Percentiles rank a stretch among this genome's conserved stretches.
Conservation (phyloP, 2,113 vertebrate genomes). For the Siniperca knerii region DNA sequence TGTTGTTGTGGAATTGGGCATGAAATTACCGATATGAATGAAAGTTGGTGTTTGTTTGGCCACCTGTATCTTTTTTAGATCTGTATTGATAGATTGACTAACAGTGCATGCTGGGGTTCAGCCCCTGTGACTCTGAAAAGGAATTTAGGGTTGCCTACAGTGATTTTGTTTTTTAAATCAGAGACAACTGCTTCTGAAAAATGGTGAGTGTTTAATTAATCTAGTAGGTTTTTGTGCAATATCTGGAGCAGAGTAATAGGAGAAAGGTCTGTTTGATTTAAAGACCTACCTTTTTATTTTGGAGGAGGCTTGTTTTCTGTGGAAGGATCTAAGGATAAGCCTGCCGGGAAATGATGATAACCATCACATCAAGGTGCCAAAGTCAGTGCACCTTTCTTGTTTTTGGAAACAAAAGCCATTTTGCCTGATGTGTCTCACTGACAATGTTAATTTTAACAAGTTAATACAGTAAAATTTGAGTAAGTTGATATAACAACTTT, state of each 20-base stretch:
- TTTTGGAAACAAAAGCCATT: slow-evolving; percentile 10
- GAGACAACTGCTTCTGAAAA: neutral
- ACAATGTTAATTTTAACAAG: neutral
- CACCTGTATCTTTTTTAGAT: slow-evolving; percentile 6
- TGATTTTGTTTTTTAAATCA: neutral
- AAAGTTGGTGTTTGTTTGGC: neutral
- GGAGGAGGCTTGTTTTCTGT: neutral
- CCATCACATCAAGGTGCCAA: neutral
- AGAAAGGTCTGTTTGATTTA: slow-evolving; percentile 18
- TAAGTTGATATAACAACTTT: neutral
- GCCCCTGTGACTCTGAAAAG: neutral
- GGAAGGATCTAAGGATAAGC: slow-evolving; percentile 11
- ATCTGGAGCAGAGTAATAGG: slow-evolving; percentile 17
- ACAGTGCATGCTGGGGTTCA: slow-evolving; percentile 33
- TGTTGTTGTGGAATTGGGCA: neutral
- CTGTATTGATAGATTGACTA: neutral
- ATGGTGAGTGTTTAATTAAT: slow-evolving; percentile 22
- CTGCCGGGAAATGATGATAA: slow-evolving; percentile 16
- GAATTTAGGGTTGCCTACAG: neutral
- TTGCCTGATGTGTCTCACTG: neutral
- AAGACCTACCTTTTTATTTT: slow-evolving; percentile 20
- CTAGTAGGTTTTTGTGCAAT: slow-evolving; percentile 4
- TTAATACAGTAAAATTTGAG: neutral
- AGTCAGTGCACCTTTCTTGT: neutral
- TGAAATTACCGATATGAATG: neutral